Conservation (phyloP, 2,888 invertebrate species). For the Cosmopolites sordidus region DNA sequence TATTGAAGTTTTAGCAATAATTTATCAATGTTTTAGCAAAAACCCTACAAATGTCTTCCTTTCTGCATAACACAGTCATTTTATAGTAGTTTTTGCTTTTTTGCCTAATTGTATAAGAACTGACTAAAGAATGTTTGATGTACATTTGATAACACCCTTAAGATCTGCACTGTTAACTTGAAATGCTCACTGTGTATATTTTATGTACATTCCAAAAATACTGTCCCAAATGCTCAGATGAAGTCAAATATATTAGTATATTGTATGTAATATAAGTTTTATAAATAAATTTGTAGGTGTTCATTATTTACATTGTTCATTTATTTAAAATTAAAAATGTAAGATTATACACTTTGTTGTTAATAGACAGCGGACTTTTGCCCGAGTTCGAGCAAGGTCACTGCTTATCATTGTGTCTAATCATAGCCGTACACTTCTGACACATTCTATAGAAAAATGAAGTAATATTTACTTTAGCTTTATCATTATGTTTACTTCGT, state of each 20-base stretch:
- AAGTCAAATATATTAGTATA: not conserved
- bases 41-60: not conserved
- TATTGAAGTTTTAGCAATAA: too few species aligned
- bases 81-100: not conserved
- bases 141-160: not conserved
- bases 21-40: not conserved
- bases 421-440: too few species aligned
- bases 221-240: not conserved
- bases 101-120: too few species aligned
- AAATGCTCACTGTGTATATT: not conserved
- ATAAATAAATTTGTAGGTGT: not conserved
- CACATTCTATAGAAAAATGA: too few species aligned
- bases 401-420: too few species aligned
- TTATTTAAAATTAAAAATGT: too few species aligned
- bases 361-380: too few species aligned
- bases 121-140: not conserved
- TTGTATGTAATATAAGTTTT: constrained; percentile 1
- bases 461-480: too few species aligned
- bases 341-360: too few species aligned
- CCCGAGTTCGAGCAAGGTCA: too few species aligned
- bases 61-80: not conserved
- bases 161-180: not conserved
- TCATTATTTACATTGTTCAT: too few species aligned
- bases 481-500: too few species aligned
- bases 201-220: not conserved